Base-by-base conservation (phyloP, 2,888 invertebrate genomes). In the Mythimna albipuncta region DNA sequence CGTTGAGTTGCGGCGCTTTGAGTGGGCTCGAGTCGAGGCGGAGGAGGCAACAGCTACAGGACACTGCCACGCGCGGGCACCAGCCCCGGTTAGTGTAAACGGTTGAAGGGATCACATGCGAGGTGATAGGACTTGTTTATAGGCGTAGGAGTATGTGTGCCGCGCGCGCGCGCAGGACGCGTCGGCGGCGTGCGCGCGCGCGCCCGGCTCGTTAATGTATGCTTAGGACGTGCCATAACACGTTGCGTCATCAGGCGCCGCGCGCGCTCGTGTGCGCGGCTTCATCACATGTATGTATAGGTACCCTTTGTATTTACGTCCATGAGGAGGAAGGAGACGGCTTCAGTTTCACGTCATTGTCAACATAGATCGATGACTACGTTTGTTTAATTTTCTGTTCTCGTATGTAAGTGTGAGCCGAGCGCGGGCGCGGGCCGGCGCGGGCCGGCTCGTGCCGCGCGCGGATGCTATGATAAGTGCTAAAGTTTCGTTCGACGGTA, bases 31-130 rank as follows among this genome's bases (percentile, higher is more conserved):
- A 44, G 64, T 64, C 41, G 57, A 66, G 57, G 54, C 65, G 50
- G 6, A 32, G 26, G 72, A 69, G 81, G 85, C 75, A 69, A 47
- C 82, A 78, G 84, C 82, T 73, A 61, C 72, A 65, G 72, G 64
- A 69, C 69, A 67, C 65, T 76, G 72, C 72, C 70, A 58, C 70
- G 74, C 21, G 58, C 61, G 64, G 71, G 50, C 69, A 26, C 58
- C 58, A 44, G 72, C 77, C 86, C 87, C 88, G 88, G 89, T 88
- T 94, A 94, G 93, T 86, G 92, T 94, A 92, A 91, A 92, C 90
- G 95, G 95, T 95, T 94, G 93, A 92, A 92, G 95, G 95, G 95
- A 94, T 94, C 95, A 94, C 91, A 88, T 79, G 91, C 89, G 89
- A 90, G 85, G 92, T 91, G 92, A 92, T 89, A 88, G 88, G 85